Evolutionary conservation across 2,888 invertebrate genomes (phyloP), one percentile per base, ranked within the genome.

Genomic region (Fissipunctia ypsillon): DNA sequence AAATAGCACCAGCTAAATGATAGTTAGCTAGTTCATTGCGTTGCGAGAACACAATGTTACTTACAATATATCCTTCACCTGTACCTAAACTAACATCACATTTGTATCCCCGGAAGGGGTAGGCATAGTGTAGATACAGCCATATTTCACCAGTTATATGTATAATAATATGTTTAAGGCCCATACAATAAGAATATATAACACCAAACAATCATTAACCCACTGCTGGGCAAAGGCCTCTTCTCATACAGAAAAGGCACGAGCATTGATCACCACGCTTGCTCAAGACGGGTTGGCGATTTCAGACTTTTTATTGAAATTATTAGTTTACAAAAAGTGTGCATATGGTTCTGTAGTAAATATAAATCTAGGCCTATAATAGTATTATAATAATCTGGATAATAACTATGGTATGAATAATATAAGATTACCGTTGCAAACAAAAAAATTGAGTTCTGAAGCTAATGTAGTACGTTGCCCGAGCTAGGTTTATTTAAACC

Each of bases 1-100:
- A 81, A 82, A 81, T 81, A 81, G 78, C 77, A 14, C n/a, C 52
- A 63, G 63, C 31, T 73, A 67, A 70, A 82, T 69, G 41, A 78
- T 69, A 65, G 48, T 70, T 76, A n/a, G 78, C 31, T n/a, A 48
- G 50, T 60, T 73, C 63, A n/a, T 43, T 56, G 67, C 6, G 6
- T 43, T 56, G 67, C 6, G 6, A 70, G 54, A 60, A 64, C 31
- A 76, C 63, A 60, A 60, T 66, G 38, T 38, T 65, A 43, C 9
- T 19, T 16, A 45, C 25, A 2, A 61, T 54, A 28, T 28, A 50
- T 25, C 7, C n/a, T 16, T 14, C 3, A 19, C 1, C 10, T 41
- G 10, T 22, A 16, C 10, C 7, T 9, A 2, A 19, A 31, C 10
- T 38, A 22, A 43, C 3, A 60, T 52, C 3, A 73, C 3, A 0